Percentiles rank a stretch among this genome's conserved stretches.
These are phyloP conservation scores for Dipodomys spectabilis DNA, from an alignment of 2,113 vertebrate species.

Conservation along the genomic window DNA sequence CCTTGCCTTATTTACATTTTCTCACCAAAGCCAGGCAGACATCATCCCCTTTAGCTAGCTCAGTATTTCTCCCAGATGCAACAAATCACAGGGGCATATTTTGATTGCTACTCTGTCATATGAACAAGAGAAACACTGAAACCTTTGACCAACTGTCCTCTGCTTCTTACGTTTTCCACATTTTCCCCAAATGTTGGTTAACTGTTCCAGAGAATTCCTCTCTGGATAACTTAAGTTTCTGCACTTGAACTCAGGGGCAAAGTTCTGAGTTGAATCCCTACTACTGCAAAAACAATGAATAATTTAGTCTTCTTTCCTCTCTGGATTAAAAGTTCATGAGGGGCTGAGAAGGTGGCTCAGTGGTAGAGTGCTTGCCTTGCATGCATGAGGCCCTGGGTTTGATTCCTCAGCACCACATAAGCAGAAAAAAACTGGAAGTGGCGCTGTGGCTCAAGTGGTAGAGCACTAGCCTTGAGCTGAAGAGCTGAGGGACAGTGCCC, in stretches of 20 bases:
- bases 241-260: too few species aligned
- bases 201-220: constrained; percentile 46
- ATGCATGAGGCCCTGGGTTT: too few species aligned
- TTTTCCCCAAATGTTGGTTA: constrained; percentile 51
- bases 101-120: constrained; percentile 66
- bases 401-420: too few species aligned
- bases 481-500: too few species aligned
- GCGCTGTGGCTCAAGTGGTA: too few species aligned
- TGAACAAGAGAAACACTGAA: constrained; percentile 54
- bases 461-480: too few species aligned
- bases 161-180: constrained; percentile 38
- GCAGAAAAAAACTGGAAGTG: too few species aligned
- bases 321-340: constrained; percentile 62
- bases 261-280: too few species aligned
- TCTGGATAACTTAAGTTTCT: too few species aligned
- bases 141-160: constrained; percentile 9
- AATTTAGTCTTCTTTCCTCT: constrained; percentile 30
- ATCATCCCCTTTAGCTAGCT: constrained; percentile 38
- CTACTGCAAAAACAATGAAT: background rate
- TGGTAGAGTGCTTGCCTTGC: too few species aligned
- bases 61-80: constrained; percentile 75
- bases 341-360: too few species aligned
- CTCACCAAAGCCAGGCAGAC: constrained; percentile 58
- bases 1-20: constrained; percentile 62
- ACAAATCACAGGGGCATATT: constrained; percentile 70